Conservation (phyloP, 2,797 vertebrate genomes). For the Lutjanus argentimaculatus region DNA sequence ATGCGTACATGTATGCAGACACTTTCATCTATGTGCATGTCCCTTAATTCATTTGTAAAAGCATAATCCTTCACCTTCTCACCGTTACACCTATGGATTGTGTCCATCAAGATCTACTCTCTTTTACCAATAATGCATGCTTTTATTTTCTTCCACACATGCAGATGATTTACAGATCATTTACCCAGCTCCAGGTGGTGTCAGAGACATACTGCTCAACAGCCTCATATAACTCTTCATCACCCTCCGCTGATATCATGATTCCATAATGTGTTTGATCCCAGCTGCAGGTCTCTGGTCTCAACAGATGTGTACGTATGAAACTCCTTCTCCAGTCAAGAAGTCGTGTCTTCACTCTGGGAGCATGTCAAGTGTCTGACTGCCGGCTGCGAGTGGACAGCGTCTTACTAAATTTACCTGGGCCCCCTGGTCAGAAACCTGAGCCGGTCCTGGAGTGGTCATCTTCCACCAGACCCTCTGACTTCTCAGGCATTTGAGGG, state of each 20-base stretch:
- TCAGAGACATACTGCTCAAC: conserved; percentile 65
- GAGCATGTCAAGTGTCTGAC: conserved; percentile 68
- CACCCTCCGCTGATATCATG: conserved; percentile 76
- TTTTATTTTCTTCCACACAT: conserved; percentile 16
- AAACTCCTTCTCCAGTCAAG: conserved; percentile 10
- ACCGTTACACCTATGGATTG: neutral
- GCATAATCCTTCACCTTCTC: neutral
- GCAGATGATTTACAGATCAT: conserved; percentile 44
- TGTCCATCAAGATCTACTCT: neutral
- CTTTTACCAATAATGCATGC: conserved; percentile 13
- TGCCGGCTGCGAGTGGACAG: conserved; percentile 52
- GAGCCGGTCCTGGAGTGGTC: conserved; percentile 64
- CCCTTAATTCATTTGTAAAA: neutral
- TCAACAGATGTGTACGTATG: neutral
- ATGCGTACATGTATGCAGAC: neutral
- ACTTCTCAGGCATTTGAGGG: conserved; percentile 73
- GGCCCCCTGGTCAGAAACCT: conserved; percentile 70
- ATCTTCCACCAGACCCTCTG: conserved; percentile 65
- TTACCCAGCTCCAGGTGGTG: conserved; percentile 88
- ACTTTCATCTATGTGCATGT: neutral
- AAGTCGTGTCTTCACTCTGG: conserved; percentile 43
- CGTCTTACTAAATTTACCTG: conserved; percentile 80
- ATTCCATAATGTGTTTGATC: conserved; percentile 66
- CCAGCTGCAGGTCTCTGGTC: conserved; percentile 17
- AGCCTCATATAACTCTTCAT: conserved; percentile 74